Percentiles rank a stretch among this genome's conserved stretches.
These are phyloP conservation scores for Halisarca cf. caerulea DNA, from an alignment of 37 sponge, comb jelly and placozoan genomes.

Conservation along the genomic window DNA sequence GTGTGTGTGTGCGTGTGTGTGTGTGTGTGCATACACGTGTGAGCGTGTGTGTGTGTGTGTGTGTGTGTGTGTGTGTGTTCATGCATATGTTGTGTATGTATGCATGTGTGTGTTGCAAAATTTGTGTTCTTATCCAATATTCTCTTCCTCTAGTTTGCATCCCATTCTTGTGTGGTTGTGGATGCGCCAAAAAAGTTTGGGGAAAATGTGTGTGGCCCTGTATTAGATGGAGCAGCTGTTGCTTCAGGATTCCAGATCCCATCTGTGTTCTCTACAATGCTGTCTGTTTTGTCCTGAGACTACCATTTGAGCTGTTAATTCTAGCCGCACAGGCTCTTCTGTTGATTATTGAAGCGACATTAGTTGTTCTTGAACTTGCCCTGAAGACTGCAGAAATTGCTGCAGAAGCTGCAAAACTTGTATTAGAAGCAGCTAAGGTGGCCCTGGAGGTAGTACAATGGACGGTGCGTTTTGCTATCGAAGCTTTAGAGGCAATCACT, in stretches of 20 bases:
- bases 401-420: background rate
- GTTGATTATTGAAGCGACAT: background rate
- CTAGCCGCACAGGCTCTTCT: conserved; percentile 7
- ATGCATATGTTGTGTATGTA: too few species aligned
- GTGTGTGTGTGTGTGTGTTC: too few species aligned
- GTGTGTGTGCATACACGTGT: too few species aligned
- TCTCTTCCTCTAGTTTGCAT: conserved; percentile 12
- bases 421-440: background rate
- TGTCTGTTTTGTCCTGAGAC: background rate
- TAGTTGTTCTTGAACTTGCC: background rate
- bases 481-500: background rate
- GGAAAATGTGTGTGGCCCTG: conserved; percentile 6
- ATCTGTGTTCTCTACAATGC: conserved; percentile 14
- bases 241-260: conserved; percentile 32
- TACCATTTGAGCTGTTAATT: background rate
- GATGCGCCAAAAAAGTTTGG: conserved; percentile 28
- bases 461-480: background rate
- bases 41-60: too few species aligned
- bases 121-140: background rate
- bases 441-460: background rate
- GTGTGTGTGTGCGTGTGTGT: too few species aligned
- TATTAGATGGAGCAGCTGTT: conserved; percentile 30
- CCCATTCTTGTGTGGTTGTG: conserved; percentile 5
- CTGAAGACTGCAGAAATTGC: background rate
- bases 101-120: too few species aligned